Evolutionary conservation across 2,113 vertebrate species (phyloP).

Genomic region (Halcyon senegalensis): DNA sequence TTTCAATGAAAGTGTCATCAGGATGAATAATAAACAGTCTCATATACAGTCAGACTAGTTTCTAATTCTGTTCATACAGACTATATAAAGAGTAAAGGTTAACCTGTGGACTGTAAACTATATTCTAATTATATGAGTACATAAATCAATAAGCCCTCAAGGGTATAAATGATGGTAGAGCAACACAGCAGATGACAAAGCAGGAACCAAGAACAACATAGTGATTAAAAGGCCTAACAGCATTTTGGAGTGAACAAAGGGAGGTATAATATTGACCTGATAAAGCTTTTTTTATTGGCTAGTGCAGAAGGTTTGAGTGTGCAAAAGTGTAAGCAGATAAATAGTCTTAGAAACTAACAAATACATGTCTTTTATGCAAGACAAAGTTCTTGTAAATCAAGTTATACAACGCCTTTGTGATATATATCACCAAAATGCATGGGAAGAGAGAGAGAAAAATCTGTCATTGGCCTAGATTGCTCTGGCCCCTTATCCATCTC

Average conservation of each 20-base stretch:
- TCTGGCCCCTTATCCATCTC: not conserved
- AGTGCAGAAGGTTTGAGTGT: not conserved
- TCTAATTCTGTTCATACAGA: conserved; percentile 21
- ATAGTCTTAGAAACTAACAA: not conserved
- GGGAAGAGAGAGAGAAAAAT: not conserved
- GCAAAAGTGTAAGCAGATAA: not conserved
- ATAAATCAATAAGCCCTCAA: conserved; percentile 56
- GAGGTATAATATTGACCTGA: not conserved
- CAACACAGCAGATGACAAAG: conserved; percentile 8
- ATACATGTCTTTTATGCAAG: not conserved
- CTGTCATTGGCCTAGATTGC: not conserved
- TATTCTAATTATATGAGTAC: conserved; percentile 57
- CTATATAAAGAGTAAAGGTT: conserved; percentile 38
- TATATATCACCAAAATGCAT: not conserved
- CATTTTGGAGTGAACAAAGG: not conserved
- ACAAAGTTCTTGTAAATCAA: not conserved
- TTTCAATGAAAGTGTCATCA: not conserved
- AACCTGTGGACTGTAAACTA: conserved; percentile 44
- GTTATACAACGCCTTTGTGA: not conserved
- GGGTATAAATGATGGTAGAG: conserved; percentile 9
- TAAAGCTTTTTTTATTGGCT: not conserved
- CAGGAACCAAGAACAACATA: not conserved
- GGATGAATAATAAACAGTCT: not conserved
- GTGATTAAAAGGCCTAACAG: not conserved
- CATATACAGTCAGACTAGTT: not conserved